phyloP scores from a whole-genome alignment of 2,888 invertebrate genomes.

The Drosophila ustulata region DNA sequence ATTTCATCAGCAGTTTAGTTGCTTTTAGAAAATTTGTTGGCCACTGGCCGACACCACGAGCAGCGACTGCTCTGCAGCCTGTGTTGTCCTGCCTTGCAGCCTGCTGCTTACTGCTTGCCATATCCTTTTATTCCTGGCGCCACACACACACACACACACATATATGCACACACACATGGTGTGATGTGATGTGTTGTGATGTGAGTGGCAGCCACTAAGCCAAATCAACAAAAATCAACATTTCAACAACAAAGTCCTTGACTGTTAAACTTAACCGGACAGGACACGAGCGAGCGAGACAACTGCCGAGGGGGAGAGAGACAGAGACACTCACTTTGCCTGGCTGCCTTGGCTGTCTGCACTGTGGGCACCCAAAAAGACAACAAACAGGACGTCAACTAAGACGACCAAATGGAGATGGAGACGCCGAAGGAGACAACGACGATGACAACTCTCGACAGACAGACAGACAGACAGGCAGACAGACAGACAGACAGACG shows the following conservation, averaged over 20 bases:
- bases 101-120: constrained; percentile 17
- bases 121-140: constrained; percentile 45
- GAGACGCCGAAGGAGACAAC: constrained; percentile 7
- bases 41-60: constrained; percentile 30
- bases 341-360: constrained; percentile 30
- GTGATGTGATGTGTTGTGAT: constrained; percentile 51
- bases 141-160: constrained; percentile 27
- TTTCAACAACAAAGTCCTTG: constrained; percentile 80
- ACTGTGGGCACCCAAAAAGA: constrained; percentile 48
- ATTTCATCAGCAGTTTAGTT: constrained; percentile 83
- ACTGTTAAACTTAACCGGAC: constrained; percentile 79
- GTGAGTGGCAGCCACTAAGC: constrained; percentile 80
- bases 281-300: constrained; percentile 32
- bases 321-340: constrained; percentile 8
- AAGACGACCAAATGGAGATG: constrained; percentile 9
- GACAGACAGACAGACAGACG: constrained; percentile 9
- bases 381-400: constrained; percentile 37
- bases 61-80: not conserved
- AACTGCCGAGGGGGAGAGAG: not conserved
- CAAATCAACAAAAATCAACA: constrained; percentile 81
- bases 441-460: constrained; percentile 42
- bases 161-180: constrained; percentile 1
- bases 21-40: constrained; percentile 74
- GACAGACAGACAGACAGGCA: constrained; percentile 15
- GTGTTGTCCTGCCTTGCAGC: not conserved